Base-by-base conservation (phyloP, 1,140 invertebrate genomes). In the Meloidogyne chitwoodi region DNA sequence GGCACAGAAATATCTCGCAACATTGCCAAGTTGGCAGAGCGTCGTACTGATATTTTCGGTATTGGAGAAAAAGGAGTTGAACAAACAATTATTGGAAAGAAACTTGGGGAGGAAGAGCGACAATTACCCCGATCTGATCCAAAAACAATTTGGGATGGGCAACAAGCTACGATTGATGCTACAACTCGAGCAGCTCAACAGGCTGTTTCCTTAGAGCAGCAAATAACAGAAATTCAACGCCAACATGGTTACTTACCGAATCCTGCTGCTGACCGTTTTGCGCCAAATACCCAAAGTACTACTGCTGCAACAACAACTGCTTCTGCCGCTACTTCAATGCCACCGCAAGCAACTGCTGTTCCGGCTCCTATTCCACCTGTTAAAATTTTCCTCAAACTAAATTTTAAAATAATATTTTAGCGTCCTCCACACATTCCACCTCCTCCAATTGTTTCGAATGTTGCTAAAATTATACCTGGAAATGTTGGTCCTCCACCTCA, bases 11-110 rank as follows among this genome's bases (percentile, higher is more conserved):
- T 99, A 83, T 94, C 96, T 81, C 93, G 92, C 14, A 96, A 93
- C 87, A 91, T 99, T 82, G 97, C 96, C 87, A 92, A 95, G 84
- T 89, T 99, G 79, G 96, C 80, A 0, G 96, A 99, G 86, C 91
- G 96, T 81, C 93, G 97, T 92, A 98, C 96, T 3, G 97, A 99
- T 91, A 99, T 99, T 89, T 99, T 99, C 88, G 97, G 97, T 90
- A 93, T 94, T 74, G 96, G 96, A 78, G 87, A 84, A 61, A 74
- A 80, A 29, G 96, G 96, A 77, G 93, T 94, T 84, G 95, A 98
- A 88, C 96, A 99, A 90, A 97, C 96, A 0, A 93, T 94, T 2
- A 99, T 99, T 88, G 96, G 96, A 91, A 95, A 96, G 89, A 99
- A 99, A 88, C 88, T 97, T 80, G 96, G 96, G 11, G 95, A 98